Base-by-base conservation (phyloP, 2,113 vertebrate species). In the Aspidoscelis tigris region DNA sequence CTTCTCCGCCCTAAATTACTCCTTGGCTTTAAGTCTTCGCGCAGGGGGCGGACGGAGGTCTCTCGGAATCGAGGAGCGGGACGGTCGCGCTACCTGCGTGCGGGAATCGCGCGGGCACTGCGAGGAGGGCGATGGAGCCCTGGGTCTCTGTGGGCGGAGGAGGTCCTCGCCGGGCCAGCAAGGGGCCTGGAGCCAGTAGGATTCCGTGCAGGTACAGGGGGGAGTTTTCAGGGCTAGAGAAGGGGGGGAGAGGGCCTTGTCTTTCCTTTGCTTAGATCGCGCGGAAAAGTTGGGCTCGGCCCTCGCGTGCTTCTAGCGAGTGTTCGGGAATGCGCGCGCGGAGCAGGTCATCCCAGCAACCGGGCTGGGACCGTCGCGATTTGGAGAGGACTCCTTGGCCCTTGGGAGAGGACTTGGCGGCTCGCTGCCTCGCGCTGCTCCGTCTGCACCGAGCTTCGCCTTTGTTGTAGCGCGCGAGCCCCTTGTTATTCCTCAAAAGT, bases 151-250 rank as follows among this genome's bases (percentile, higher is more conserved):
- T 74, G 43, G 83, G 86, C 7, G 65, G 88, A 0, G 65, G 88
- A 0, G 58, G 81, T 10, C 44, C 14, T 5, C 0, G 1, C 44
- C 0, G 24, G 74, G 61, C 82, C 20, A 21, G 22, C 10, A 77
- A 50, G 3, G 81, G 47, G 1, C 10, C 26, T 41, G 47, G 14
- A 0, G 3, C 3, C 83, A 92, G 90, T 75, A 91, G 91, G 69
- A 84, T 87, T 47, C 76, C 79, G 10, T 95, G 95, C 95, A 94
- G 95, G 95, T 95, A 92, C 7, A 72, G 12, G 2, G 20, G 3
- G 18, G 58, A 61, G 58, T 18, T 50, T 1, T 41, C 22, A 12
- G 0, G 0, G 43, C 41, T 10, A 1, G 1, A 18, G 41, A 26
- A 10, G 47, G 1, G n/a, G 8, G 12, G 2, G 10, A 7, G 9